Conservation (phyloP, 2,888 invertebrate genomes). For the Dryococelus australis region DNA sequence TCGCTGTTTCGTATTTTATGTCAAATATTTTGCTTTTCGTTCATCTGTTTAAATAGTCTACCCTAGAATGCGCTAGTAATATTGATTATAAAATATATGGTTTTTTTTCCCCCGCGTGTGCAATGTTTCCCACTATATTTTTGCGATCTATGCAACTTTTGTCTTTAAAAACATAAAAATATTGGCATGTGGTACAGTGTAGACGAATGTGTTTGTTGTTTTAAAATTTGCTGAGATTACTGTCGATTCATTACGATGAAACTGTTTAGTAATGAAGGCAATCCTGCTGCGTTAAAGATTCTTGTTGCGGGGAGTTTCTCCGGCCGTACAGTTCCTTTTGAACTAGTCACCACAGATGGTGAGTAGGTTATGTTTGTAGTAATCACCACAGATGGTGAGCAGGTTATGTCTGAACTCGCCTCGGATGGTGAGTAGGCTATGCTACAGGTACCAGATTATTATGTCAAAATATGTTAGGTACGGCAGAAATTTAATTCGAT, state of each 20-base stretch:
- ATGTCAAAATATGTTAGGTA: too few relatives aligned
- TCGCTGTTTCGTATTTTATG: too few relatives aligned
- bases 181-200: background rate
- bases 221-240: too few relatives aligned
- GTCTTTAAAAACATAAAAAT: too few relatives aligned
- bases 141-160: too few relatives aligned
- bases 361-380: conserved; percentile 53
- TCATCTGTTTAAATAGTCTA: too few relatives aligned
- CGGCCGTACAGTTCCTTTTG: conserved; percentile 65
- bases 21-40: too few relatives aligned
- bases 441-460: background rate
- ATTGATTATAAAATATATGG: too few relatives aligned
- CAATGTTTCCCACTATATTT: too few relatives aligned
- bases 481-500: too few relatives aligned
- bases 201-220: background rate
- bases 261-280: conserved; percentile 77
- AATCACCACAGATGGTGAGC: conserved; percentile 69
- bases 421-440: conserved; percentile 72
- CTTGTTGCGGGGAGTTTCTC: conserved; percentile 73
- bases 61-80: too few relatives aligned
- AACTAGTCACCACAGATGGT: conserved; percentile 70
- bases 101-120: too few relatives aligned
- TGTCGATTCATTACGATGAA: conserved; percentile 63
- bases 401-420: conserved; percentile 56
- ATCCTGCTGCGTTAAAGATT: conserved; percentile 78